Conservation (phyloP, 2,113 vertebrate genomes). For the Steatornis caripensis region DNA sequence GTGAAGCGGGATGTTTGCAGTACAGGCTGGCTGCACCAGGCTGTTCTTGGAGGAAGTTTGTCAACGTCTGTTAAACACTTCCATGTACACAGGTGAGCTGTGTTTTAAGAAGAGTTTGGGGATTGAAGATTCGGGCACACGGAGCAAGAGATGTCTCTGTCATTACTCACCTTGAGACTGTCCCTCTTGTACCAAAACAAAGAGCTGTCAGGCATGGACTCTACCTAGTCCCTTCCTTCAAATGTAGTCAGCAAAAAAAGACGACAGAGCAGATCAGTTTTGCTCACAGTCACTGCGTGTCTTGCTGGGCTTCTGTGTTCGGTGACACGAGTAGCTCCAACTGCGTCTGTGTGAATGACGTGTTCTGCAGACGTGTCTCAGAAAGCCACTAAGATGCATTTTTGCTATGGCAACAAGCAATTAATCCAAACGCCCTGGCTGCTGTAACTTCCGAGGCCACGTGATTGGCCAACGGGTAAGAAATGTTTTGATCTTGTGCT, state of each 20-base stretch:
- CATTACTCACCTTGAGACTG: background rate
- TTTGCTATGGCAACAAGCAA: background rate
- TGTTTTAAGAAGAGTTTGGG: background rate
- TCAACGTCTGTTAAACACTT: background rate
- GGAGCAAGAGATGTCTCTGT: background rate
- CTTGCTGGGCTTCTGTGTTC: background rate
- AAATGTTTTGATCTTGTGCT: background rate
- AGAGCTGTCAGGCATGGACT: background rate
- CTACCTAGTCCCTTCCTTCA: background rate
- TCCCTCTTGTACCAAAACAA: too few species aligned
- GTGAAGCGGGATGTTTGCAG: background rate
- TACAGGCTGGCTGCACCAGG: background rate
- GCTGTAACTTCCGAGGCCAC: background rate
- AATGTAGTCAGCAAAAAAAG: background rate
- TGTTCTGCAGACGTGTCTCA: background rate
- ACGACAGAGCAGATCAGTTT: background rate
- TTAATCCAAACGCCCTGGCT: background rate
- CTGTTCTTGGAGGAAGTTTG: background rate
- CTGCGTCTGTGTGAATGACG: background rate
- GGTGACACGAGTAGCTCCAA: background rate
- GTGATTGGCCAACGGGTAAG: background rate
- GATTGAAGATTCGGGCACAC: background rate
- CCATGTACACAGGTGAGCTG: background rate
- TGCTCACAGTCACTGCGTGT: rapidly evolving
- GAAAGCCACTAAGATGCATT: background rate